Base-by-base conservation (phyloP, 2,888 invertebrate genomes). In the Teleiodes luculella region DNA sequence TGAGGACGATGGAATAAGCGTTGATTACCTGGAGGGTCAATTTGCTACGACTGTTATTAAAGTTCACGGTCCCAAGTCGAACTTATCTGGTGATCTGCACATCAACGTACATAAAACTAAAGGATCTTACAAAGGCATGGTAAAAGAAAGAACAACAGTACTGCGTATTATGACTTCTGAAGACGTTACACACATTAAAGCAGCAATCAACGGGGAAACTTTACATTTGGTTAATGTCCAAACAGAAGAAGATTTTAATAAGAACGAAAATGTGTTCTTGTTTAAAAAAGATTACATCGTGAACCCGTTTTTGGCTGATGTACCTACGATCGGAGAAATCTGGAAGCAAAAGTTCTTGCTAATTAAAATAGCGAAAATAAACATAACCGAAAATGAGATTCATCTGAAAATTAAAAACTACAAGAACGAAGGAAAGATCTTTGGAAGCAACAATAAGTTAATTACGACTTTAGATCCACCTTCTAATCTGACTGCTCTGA, bases 1-100 rank as follows among this genome's bases (percentile, higher is more conserved):
- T 60, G 88, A 89, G 76, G 88, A 89, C 58, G 88, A 89, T 55
- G 88, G 87, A 1, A 70, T 76, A 58, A 72, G 81, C 41, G 60
- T 74, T 4, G 75, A 78, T 54, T 87, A 87, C 65, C 66, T 77
- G 53, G 56, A 75, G 54, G 70, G 71, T 0, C 56, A 70, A 31
- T 76, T 65, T 56, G 82, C 84, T 28, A 69, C 64, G 53, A 86
- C 86, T 4, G 68, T 73, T 52, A 65, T 87, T 14, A 65, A 55
- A 36, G 72, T 76, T 24, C 56, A 54, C 13, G 78, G 77, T 0
- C 79, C 82, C 2, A 53, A 60, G 35, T 67, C 76, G 1, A 76
- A 83, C 56, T 59, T 70, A 50, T 52, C 53, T 13, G 78, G 79
- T 3, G 67, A 77, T 55, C 62, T 88, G 49, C 58, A 68, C 1